Base-by-base conservation (phyloP, 2,113 vertebrate species). In the Phaetusa simplex region DNA sequence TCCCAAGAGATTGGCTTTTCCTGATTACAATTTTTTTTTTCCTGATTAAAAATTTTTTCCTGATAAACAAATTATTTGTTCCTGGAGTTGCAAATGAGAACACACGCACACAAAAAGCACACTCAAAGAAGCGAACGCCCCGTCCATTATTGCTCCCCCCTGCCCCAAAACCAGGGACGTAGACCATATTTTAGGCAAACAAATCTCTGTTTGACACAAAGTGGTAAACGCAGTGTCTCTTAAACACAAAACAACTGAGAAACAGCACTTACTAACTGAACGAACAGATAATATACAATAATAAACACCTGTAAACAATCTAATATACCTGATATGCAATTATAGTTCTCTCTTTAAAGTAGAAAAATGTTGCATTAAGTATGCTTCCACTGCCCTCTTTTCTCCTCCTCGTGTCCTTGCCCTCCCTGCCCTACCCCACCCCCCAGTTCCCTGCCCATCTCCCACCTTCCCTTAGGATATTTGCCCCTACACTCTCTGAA, bases 81-180 rank as follows among this genome's bases (percentile, higher is more conserved):
- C n/a, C 10, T 29, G 12, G 9, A 78, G 14, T 40, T 7, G 8
- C 36, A 87, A 73, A 47, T 19, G 10, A 79, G 14, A 85, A 49
- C 6, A 67, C 20, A 21, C 7, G 27, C 7, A 20, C 4, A 8
- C 11, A 5, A 62, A 14, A 12, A 6, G 30, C 7, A n/a, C 14
- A 42, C 4, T 5, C 3, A 2, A 12, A 47, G 53, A 42, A 26
- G 2, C 1, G 1, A 56, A 62, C 8, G 14, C 8, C 8, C 9
- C 38, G 14, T 7, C 2, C 8, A 26, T 13, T n/a, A 61, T 23
- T 14, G 0, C 14, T 53, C 4, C 11, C 11, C 14, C 8, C 16
- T 0, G 0, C 2, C 8, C 7, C 12, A 23, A 53, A 53, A 2
- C 3, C 7, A 45, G 15, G 5, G 10, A 70, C 66, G 3, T 0